phyloP scores from a whole-genome alignment of 2,888 invertebrate species.

The Stenurella melanura region DNA sequence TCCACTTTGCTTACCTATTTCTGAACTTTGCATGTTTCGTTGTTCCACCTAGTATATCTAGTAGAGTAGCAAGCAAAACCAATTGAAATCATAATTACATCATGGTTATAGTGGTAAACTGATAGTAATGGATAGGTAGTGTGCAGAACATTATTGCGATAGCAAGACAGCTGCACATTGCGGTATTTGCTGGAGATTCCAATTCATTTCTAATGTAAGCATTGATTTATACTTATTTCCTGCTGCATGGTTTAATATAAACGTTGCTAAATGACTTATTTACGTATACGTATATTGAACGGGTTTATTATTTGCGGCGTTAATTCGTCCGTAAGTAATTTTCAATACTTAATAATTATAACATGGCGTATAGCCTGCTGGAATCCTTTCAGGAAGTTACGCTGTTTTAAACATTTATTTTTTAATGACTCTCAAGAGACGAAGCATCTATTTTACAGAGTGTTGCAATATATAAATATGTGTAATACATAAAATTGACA shows the following conservation, averaged over 20 bases:
- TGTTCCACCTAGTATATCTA: background rate
- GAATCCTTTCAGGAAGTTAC: too few species aligned
- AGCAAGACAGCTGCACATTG: conserved; percentile 25
- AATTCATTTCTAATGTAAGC: conserved; percentile 5
- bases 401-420: too few species aligned
- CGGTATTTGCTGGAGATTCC: conserved; percentile 13
- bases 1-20: background rate
- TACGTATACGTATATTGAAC: too few species aligned
- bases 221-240: conserved; percentile 2
- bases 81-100: conserved; percentile 21
- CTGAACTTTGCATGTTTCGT: background rate
- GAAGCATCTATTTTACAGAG: too few species aligned
- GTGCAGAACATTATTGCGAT: conserved; percentile 12
- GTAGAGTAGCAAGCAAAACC: background rate
- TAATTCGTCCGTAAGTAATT: too few species aligned
- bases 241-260: background rate
- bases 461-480: too few species aligned
- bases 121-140: conserved; percentile 25
- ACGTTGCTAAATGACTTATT: too few species aligned
- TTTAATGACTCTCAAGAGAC: too few species aligned
- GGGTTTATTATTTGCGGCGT: too few species aligned
- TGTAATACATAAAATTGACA: too few species aligned
- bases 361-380: too few species aligned
- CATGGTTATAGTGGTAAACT: conserved; percentile 17
- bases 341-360: too few species aligned